These are phyloP conservation scores for Cichladusa arquata DNA, from an alignment of 2,113 vertebrate species.

Conservation along the genomic window DNA sequence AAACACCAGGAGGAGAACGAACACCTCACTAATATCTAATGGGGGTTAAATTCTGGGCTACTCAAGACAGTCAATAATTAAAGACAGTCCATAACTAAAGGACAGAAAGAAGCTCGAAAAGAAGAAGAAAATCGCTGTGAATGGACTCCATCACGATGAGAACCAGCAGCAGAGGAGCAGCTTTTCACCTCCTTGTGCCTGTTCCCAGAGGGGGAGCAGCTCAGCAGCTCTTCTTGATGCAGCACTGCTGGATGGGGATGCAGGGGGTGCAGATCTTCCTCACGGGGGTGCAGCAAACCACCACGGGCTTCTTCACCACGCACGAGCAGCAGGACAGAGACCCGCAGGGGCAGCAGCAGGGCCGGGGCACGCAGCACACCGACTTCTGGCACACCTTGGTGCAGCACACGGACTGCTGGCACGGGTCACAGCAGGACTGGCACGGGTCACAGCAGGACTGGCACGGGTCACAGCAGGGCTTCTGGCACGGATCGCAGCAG, in stretches of 20 bases:
- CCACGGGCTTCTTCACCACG: neutral
- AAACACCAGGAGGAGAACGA: neutral
- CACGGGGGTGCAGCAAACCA: neutral
- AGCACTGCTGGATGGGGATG: conserved; percentile 58
- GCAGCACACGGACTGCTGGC: neutral
- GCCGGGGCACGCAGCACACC: neutral
- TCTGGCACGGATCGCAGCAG: neutral
- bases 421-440: neutral
- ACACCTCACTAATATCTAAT: neutral
- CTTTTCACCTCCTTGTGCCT: neutral
- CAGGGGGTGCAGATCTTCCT: neutral
- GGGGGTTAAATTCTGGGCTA: no score
- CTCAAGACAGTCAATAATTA: neutral
- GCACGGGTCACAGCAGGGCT: neutral
- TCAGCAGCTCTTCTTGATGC: conserved; percentile 36
- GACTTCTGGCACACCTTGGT: conserved; percentile 16
- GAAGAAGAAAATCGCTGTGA: neutral
- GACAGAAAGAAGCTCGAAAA: neutral
- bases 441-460: neutral
- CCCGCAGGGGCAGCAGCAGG: neutral
- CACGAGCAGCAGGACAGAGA: neutral
- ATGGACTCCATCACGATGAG: neutral
- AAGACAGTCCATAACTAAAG: neutral
- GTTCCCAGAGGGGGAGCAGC: neutral
- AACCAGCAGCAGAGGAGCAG: neutral